These are phyloP conservation scores for Trididemnum miniatum DNA, from an alignment of 23 tunicate species.

Conservation along the genomic window DNA sequence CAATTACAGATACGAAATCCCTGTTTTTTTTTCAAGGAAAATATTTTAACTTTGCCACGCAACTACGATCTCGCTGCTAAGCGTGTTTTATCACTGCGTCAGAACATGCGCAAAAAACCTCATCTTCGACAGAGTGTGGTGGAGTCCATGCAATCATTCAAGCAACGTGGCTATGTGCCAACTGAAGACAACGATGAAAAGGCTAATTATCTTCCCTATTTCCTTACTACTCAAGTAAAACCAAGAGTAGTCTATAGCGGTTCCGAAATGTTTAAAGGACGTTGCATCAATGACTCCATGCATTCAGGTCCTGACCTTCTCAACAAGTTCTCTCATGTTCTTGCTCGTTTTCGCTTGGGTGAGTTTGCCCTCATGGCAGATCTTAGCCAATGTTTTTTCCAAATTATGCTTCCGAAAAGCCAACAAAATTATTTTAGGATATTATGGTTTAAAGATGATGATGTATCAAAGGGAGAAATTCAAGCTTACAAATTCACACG, in stretches of 20 bases:
- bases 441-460: conserved; percentile 10
- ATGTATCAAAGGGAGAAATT: background rate
- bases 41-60: no score
- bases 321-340: background rate
- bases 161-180: no score
- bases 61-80: no score
- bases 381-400: conserved; percentile 19
- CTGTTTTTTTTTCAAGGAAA: no score
- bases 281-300: conserved; percentile 10
- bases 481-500: background rate
- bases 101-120: no score
- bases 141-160: no score
- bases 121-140: no score
- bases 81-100: no score
- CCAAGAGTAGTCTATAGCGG: conserved; percentile 6
- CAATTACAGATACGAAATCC: no score
- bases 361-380: conserved; percentile 18
- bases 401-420: background rate
- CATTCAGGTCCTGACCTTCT: conserved; percentile 2
- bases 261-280: background rate
- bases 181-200: no score
- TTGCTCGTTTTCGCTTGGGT: conserved; percentile 16
- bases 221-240: conserved; percentile 1
- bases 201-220: conserved; percentile 19
- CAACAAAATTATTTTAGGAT: conserved; percentile 19